Evolutionary conservation across 92 coral and sea anemone genomes (phyloP).

Genomic region (Pocillopora meandrina): DNA sequence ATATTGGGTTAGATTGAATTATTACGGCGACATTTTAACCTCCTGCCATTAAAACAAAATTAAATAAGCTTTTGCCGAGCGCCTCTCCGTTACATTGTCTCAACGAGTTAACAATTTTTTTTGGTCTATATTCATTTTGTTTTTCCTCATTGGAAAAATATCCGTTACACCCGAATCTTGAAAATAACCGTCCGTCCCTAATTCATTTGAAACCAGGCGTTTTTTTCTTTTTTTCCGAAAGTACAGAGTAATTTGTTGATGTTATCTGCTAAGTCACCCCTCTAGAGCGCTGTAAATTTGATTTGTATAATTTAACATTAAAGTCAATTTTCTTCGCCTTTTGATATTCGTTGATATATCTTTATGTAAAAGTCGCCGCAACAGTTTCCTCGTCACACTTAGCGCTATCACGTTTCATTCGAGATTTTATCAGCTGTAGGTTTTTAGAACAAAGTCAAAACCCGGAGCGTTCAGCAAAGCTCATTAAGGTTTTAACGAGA

Average conservation of each 20-base stretch:
- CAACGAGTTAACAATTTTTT: constrained; percentile 32
- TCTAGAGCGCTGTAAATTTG: constrained; percentile 25
- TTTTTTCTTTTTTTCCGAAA: neutral
- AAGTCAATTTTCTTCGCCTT: constrained; percentile 41
- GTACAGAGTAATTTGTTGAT: constrained; percentile 37
- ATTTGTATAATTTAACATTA: constrained; percentile 46
- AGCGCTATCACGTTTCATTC: constrained; percentile 30
- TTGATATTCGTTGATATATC: constrained; percentile 41
- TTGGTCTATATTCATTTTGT: constrained; percentile 11
- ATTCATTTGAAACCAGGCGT: neutral
- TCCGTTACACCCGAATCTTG: neutral
- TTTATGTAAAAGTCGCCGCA: constrained; percentile 42
- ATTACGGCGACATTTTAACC: constrained; percentile 37
- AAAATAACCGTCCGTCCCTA: neutral
- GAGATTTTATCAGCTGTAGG: constrained; percentile 44
- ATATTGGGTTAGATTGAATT: constrained; percentile 15
- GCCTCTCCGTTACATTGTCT: neutral
- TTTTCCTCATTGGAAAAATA: neutral
- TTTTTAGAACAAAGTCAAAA: constrained; percentile 11
- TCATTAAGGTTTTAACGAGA: constrained; percentile 27
- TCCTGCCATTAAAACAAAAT: constrained; percentile 9
- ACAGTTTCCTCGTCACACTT: constrained; percentile 29
- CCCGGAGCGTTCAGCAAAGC: constrained; percentile 47
- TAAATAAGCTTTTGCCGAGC: constrained; percentile 16
- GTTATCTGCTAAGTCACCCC: constrained; percentile 17